Base-by-base conservation (phyloP, 1,140 invertebrate genomes). In the Ceratosolen solmsi region DNA sequence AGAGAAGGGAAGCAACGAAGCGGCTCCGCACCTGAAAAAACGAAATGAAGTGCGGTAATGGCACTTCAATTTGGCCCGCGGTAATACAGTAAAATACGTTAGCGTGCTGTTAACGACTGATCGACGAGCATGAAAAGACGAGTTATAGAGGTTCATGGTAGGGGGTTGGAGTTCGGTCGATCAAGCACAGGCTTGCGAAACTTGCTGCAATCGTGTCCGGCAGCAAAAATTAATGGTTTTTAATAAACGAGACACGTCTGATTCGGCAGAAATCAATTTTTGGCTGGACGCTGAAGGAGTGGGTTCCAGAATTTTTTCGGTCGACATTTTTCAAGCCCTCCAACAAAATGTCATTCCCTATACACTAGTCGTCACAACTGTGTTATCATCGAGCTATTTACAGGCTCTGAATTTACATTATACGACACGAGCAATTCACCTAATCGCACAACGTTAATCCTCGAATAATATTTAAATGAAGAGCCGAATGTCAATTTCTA, bases 211-310 rank as follows among this genome's bases (percentile, higher is more conserved):
- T 54, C 22, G 54, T 27, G 54, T 33, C 51, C 20, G 22, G 54
- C n/a, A 58, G 51, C 20, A 80, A 74, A 54, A 74, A 80, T 74
- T 80, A 65, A 80, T 80, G 58, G 70, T 8, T 80, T 80, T 80
- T 80, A 80, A 80, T 80, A 73, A 80, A 63, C 63, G 63, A 27
- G 11, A 51, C 41, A 20, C 76, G 38, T 30, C 7, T 8, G 0
- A 49, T 75, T 76, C 38, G 56, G 25, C 11, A 9, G 22, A 63
- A 76, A 63, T 65, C 11, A 46, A 76, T 76, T 63, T 46, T 27
- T 74, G n/a, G 15, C 38, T 0, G 25, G 38, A 9, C n/a, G 9
- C 27, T 27, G 51, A 74, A 74, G 70, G n/a, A 33, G 30, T 36
- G 41, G 27, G 17, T 15, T 54, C 17, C 3, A 11, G 51, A 5